Evolutionary conservation across 2,797 vertebrate genomes (phyloP).

Genomic region (Enteromius mattozi): DNA sequence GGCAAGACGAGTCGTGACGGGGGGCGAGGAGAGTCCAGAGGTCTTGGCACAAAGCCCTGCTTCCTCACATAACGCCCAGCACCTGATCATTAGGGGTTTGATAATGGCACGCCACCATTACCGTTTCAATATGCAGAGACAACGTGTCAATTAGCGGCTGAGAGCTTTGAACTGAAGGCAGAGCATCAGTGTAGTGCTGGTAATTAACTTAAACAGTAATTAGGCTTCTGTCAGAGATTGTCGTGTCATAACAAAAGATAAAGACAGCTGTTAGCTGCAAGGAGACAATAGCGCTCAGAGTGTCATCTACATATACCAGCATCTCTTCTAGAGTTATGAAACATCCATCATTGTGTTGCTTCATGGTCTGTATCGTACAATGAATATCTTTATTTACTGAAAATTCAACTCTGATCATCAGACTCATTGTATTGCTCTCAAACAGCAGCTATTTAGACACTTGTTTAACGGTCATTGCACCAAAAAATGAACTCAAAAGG

Average conservation of each 20-base stretch:
- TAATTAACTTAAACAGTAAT: constrained; percentile 90
- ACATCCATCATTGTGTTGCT: constrained; percentile 14
- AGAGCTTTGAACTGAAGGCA: constrained; percentile 78
- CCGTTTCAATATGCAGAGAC: constrained; percentile 80
- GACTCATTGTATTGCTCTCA: neutral
- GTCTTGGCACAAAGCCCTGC: constrained; percentile 25
- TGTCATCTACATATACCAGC: constrained; percentile 13
- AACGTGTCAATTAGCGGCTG: constrained; percentile 85
- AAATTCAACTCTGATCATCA: neutral
- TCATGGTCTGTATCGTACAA: neutral
- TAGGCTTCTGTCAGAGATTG: constrained; percentile 70
- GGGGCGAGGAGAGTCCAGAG: constrained; percentile 28
- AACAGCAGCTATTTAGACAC: neutral
- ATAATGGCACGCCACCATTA: constrained; percentile 75
- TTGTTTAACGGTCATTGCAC: no score
- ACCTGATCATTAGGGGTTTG: constrained; percentile 76
- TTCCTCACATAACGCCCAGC: constrained; percentile 70
- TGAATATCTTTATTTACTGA: neutral
- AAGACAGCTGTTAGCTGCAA: constrained; percentile 14
- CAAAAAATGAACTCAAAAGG: neutral
- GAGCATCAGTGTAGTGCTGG: constrained; percentile 76
- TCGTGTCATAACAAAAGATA: constrained; percentile 63
- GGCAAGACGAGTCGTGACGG: neutral
- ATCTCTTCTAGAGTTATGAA: constrained; percentile 20
- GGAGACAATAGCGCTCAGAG: constrained; percentile 10